These are phyloP conservation scores for Chaetodon trifasciatus DNA, from an alignment of 2,797 vertebrate species.

Conservation along the genomic window DNA sequence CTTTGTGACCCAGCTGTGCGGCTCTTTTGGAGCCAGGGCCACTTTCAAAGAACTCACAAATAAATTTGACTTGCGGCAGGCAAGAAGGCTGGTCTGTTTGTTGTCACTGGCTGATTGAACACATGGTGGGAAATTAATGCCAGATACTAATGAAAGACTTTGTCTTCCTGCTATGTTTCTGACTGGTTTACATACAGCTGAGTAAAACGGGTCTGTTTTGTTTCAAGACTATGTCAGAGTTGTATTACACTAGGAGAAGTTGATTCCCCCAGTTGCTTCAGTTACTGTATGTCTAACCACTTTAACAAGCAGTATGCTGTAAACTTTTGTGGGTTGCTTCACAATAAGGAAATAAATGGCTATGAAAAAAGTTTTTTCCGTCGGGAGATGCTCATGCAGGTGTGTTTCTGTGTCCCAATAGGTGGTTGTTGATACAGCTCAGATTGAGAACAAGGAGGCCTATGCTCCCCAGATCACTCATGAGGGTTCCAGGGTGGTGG, in stretches of 20 bases:
- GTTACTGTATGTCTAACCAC: background rate
- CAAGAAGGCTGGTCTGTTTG: slow-evolving; percentile 42
- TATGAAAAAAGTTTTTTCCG: background rate
- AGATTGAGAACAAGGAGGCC: slow-evolving; percentile 99
- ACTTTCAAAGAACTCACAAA: slow-evolving; percentile 81
- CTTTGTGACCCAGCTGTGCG: slow-evolving; percentile 52
- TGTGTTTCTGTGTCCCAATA: slow-evolving; percentile 70
- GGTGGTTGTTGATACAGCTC: slow-evolving; percentile 99
- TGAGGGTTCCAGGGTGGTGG: slow-evolving; percentile 95
- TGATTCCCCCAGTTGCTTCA: background rate
- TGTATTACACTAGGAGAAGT: background rate
- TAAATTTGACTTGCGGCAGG: slow-evolving; percentile 44
- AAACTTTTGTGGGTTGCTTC: background rate
- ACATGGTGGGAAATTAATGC: slow-evolving; percentile 15
- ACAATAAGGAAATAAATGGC: background rate
- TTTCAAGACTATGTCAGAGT: background rate
- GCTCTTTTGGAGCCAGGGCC: slow-evolving; percentile 55
- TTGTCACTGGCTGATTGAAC: slow-evolving; percentile 52
- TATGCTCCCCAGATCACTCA: slow-evolving; percentile 98
- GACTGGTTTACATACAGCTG: slow-evolving; percentile 5
- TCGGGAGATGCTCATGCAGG: slow-evolving; percentile 18
- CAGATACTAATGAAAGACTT: slow-evolving; percentile 3
- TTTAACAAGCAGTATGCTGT: background rate
- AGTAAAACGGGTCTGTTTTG: background rate
- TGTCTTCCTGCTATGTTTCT: background rate